These are phyloP conservation scores for Nymphalis c-album DNA, from an alignment of 2,888 invertebrate genomes.

Conservation along the genomic window DNA sequence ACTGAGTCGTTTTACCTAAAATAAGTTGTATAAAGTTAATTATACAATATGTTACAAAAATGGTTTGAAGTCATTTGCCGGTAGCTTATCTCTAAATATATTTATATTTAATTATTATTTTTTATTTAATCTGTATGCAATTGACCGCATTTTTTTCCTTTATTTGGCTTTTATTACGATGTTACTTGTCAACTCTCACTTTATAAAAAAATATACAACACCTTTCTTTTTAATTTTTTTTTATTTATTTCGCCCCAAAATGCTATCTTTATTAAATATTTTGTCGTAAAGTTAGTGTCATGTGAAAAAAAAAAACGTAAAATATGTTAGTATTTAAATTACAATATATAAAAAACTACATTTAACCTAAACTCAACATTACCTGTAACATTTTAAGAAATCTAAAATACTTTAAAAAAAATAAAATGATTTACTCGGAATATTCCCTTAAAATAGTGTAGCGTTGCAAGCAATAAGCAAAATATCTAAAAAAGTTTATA, in stretches of 20 bases:
- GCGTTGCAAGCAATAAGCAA: too few species aligned
- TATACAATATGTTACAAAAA: not conserved
- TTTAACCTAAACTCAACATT: too few species aligned
- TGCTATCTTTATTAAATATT: too few species aligned
- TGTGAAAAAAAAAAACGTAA: too few species aligned
- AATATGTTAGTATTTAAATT: too few species aligned
- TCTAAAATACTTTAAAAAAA: too few species aligned
- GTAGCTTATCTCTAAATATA: not conserved
- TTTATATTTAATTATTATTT: conserved; percentile 1
- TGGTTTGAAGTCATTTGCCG: not conserved
- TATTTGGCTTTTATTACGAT: conserved; percentile 11
- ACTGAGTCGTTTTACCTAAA: not conserved
- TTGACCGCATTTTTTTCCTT: conserved; percentile 5
- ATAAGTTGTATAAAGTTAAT: not conserved
- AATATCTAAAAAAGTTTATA: not conserved
- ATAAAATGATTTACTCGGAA: too few species aligned
- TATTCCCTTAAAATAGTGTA: too few species aligned
- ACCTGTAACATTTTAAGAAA: too few species aligned
- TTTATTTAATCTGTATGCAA: not conserved
- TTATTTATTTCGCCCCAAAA: not conserved
- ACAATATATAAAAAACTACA: too few species aligned
- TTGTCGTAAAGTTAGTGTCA: too few species aligned
- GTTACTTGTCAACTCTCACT: conserved; percentile 20
- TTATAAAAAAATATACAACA: not conserved
- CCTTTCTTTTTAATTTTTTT: conserved; percentile 3